Evolutionary conservation across 1,140 invertebrate genomes (phyloP).

Genomic region (Hylyphantes graminicola): DNA sequence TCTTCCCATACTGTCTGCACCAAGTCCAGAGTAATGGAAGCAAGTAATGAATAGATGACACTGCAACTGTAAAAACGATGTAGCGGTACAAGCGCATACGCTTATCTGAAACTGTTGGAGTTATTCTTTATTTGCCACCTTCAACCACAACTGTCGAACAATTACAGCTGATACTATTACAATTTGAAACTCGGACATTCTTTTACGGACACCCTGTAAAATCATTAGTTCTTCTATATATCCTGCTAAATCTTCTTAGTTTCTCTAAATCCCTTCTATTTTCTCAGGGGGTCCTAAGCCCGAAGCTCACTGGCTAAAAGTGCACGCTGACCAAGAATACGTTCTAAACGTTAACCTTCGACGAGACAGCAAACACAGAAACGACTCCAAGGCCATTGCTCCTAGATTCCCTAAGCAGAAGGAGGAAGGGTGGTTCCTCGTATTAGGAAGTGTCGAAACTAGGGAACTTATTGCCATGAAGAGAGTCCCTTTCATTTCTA

Average conservation of each 20-base stretch:
- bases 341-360: conserved; percentile 72
- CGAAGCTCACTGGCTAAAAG: conserved; percentile 71
- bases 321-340: conserved; percentile 80
- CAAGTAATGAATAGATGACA: no score
- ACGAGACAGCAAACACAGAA: conserved; percentile 25
- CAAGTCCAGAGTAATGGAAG: no score
- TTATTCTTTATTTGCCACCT: no score
- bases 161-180: no score
- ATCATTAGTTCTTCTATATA: no score
- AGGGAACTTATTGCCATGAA: conserved; percentile 89
- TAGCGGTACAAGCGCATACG: no score
- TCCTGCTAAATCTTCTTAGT: not conserved
- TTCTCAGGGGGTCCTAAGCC: conserved; percentile 37
- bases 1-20: no score
- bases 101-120: no score
- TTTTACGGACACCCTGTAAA: no score
- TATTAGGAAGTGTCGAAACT: conserved; percentile 79
- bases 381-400: conserved; percentile 74
- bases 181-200: no score
- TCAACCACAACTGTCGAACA: no score
- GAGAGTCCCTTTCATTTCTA: conserved; percentile 72
- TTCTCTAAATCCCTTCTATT: not conserved
- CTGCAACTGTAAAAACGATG: no score
- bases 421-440: conserved; percentile 94
- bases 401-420: conserved; percentile 91